Base-by-base conservation (phyloP, 2,888 invertebrate genomes). In the Metalampra italica region DNA sequence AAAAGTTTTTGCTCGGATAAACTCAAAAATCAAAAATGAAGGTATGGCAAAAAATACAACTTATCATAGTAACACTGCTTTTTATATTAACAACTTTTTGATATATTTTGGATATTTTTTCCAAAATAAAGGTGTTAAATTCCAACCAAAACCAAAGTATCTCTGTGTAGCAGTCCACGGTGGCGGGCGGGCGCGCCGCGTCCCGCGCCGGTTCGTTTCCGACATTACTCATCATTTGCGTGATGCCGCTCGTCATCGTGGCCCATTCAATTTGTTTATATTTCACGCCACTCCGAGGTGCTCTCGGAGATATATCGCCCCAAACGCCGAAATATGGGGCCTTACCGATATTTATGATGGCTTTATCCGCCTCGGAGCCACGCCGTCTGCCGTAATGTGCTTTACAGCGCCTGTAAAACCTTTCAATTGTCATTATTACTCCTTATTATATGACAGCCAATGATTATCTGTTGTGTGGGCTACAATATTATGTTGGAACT, bases 261-360 rank as follows among this genome's bases (percentile, higher is more conserved):
- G 72, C 68, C 73, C 75, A 83, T 89, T 85, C 88, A 87, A 87
- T 88, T 88, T 88, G 88, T 88, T 87, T 87, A 86, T 85, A 88
- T 88, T 87, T 84, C 81, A 81, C 82, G 82, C 78, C 78, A 82
- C 82, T 82, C 79, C 68, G 82, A 83, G 85, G 82, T 81, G 85
- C 83, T 73, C 83, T 72, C 67, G 57, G 60, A 73, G 77, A 84
- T 75, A 80, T 82, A 82, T 74, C 59, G 72, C 68, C 77, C 70
- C 71, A 85, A 82, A 85, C 78, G 64, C 78, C 81, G 72, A 87
- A 85, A 86, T 87, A 87, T 84, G 80, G 82, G 71, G 76, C 78
- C 73, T 80, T 77, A 68, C 75, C 72, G 69, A 82, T 83, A 83
- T 87, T 86, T 85, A 86, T 85, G 79, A 79, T 67, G 66, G 75